These are phyloP conservation scores for Aphaenogaster floridana DNA, from an alignment of 1,140 invertebrate species.

Conservation along the genomic window DNA sequence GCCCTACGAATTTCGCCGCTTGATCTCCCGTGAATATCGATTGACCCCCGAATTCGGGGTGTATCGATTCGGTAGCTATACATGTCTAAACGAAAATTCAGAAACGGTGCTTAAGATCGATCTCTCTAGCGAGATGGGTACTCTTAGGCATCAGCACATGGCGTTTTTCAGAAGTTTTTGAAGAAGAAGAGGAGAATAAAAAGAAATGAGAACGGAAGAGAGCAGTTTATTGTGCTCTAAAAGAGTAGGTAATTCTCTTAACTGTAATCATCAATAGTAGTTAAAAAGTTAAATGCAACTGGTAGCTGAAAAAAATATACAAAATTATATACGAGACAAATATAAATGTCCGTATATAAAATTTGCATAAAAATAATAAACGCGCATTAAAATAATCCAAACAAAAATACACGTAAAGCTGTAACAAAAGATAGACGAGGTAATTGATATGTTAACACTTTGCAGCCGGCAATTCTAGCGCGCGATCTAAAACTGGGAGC, in stretches of 20 bases:
- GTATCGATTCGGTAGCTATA: constrained; percentile 51
- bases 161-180: constrained; percentile 43
- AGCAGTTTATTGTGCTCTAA: not conserved
- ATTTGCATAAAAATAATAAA: not conserved
- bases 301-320: not conserved
- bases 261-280: constrained; percentile 6
- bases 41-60: constrained; percentile 58
- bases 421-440: not conserved
- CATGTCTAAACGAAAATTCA: constrained; percentile 48
- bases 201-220: not conserved
- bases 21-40: constrained; percentile 70
- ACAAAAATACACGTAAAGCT: not conserved
- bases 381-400: not conserved
- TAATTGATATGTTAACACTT: not conserved
- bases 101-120: constrained; percentile 42
- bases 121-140: not conserved
- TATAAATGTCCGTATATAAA: not conserved
- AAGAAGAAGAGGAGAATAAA: not conserved
- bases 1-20: constrained; percentile 66
- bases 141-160: constrained; percentile 58
- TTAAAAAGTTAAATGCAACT: constrained; percentile 23
- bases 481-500: too few species aligned
- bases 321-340: not conserved
- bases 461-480: too few species aligned
- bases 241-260: constrained; percentile 1